phyloP scores from a whole-genome alignment of 2,797 vertebrate genomes.

The Lates japonicus region DNA sequence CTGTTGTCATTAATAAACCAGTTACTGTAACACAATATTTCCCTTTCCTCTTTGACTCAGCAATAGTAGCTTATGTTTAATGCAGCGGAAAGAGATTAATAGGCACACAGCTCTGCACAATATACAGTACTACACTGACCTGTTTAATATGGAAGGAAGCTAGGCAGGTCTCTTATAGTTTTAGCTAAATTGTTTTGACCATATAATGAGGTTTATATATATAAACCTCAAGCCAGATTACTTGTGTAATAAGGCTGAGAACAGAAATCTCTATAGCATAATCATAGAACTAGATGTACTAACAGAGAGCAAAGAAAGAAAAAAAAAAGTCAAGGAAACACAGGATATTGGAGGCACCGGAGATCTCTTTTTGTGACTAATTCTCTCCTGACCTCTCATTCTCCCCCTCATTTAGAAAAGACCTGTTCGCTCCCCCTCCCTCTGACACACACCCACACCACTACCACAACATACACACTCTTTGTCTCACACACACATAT shows the following conservation, averaged over 20 bases:
- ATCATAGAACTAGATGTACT: conserved; percentile 15
- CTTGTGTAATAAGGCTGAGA: conserved; percentile 11
- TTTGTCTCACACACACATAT: conserved; percentile 3
- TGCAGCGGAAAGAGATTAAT: conserved; percentile 31
- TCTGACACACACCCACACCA: conserved; percentile 71
- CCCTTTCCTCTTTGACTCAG: conserved; percentile 44
- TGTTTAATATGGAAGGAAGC: conserved; percentile 27
- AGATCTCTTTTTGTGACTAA: conserved; percentile 72
- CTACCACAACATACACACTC: conserved; percentile 43
- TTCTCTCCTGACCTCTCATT: conserved; percentile 73
- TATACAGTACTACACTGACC: neutral
- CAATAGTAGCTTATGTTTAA: conserved; percentile 48
- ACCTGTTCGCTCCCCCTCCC: conserved; percentile 67
- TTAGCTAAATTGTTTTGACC: conserved; percentile 23
- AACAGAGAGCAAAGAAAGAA: conserved; percentile 3
- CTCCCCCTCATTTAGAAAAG: conserved; percentile 78
- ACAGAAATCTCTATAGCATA: conserved; percentile 13
- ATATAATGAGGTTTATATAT: conserved; percentile 21
- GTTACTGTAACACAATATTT: conserved; percentile 33
- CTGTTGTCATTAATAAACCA: conserved; percentile 51
- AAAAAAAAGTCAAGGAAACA: conserved; percentile 46
- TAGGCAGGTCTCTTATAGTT: conserved; percentile 7
- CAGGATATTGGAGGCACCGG: conserved; percentile 58
- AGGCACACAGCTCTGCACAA: conserved; percentile 2
- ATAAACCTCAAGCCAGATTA: conserved; percentile 16